Conservation (phyloP, 2,797 vertebrate species). For the Anisognathus igniventris region DNA sequence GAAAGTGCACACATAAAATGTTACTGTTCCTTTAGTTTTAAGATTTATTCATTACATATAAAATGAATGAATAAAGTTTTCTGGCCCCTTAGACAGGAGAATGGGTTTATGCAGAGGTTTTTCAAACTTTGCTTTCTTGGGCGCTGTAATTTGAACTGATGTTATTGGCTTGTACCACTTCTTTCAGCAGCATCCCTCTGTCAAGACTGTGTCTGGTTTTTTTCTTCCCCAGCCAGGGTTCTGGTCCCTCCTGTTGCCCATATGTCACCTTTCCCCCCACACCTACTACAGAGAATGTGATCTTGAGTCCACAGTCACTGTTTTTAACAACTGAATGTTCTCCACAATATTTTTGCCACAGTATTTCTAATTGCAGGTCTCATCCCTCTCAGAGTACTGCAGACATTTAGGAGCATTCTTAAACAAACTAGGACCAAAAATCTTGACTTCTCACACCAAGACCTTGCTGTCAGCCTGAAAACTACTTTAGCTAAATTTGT, state of each 20-base stretch:
- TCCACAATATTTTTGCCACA: not conserved
- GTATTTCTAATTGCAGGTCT: not conserved
- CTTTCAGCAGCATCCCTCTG: not conserved
- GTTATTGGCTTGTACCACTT: not conserved
- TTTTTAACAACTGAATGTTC: not conserved
- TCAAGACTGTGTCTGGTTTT: not conserved
- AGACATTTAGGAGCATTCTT: not conserved
- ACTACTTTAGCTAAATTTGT: not conserved
- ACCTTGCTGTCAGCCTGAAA: not conserved
- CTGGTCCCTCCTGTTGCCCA: not conserved
- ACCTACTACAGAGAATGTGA: not conserved
- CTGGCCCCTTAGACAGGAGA: not conserved
- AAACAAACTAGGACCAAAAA: not conserved
- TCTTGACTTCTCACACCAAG: not conserved
- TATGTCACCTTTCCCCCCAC: not conserved
- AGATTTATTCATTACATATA: not conserved
- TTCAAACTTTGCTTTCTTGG: not conserved
- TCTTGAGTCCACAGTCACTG: not conserved
- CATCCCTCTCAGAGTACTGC: not conserved
- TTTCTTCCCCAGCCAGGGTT: not conserved
- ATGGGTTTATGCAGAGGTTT: not conserved
- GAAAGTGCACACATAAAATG: not conserved
- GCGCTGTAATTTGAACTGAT: not conserved
- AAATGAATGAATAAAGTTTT: not conserved
- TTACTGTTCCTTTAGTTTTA: not conserved